These are phyloP conservation scores for Hydractinia symbiolongicarpus DNA, from an alignment of 30 jellyfish, hydroid and myxozoan genomes.

Conservation along the genomic window DNA sequence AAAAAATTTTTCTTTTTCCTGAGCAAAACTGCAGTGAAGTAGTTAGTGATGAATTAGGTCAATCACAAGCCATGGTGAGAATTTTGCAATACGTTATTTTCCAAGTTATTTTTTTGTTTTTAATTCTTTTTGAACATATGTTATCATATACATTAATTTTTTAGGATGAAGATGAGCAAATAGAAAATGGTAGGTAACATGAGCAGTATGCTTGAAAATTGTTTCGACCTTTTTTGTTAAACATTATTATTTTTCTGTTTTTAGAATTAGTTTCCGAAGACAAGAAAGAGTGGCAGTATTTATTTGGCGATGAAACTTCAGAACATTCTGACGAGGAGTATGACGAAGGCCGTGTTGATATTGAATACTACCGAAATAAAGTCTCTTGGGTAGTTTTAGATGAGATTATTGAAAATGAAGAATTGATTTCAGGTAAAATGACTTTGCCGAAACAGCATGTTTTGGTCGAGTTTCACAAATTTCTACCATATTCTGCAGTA, in stretches of 20 bases:
- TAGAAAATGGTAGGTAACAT: neutral
- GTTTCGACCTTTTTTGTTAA: no score
- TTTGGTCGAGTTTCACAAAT: no score
- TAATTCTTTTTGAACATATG: neutral
- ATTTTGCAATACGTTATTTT: neutral
- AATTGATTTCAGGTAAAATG: neutral
- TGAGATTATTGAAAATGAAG: slow-evolving; percentile 33
- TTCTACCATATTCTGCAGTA: no score
- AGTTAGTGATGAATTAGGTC: neutral
- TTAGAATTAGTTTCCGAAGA: neutral
- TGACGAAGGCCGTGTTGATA: slow-evolving; percentile 61
- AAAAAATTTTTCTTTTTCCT: slow-evolving; percentile 20
- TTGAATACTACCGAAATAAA: slow-evolving; percentile 41
- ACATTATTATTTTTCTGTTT: neutral
- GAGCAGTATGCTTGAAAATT: neutral
- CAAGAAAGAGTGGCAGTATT: neutral
- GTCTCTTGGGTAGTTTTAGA: slow-evolving; percentile 93
- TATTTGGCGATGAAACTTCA: neutral
- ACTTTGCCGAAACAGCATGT: neutral
- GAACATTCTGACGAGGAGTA: slow-evolving; percentile 24
- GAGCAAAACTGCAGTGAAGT: neutral
- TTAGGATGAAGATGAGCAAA: neutral
- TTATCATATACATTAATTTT: neutral
- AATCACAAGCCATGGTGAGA: neutral
- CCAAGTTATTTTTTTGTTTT: neutral